Conservation (phyloP, 2,113 vertebrate genomes). For the Channa argus region DNA sequence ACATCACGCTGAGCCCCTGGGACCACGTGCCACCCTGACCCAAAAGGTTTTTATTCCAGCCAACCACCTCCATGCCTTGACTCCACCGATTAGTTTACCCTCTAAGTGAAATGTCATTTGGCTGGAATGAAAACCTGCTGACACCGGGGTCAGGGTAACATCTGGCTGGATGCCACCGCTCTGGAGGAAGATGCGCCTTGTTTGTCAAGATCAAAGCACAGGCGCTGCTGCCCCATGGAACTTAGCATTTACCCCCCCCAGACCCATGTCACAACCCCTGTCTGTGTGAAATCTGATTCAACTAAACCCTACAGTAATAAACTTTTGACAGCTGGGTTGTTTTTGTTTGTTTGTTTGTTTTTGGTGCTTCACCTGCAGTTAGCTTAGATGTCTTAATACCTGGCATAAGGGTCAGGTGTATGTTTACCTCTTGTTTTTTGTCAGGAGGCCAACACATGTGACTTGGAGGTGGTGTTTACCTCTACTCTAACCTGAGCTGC, state of each 20-base stretch:
- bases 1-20: not conserved
- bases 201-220: constrained; percentile 28
- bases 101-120: not conserved
- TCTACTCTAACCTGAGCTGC: constrained; percentile 4
- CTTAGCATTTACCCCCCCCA: constrained; percentile 1
- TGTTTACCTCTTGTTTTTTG: constrained; percentile 46
- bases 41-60: constrained; percentile 19
- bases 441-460: constrained; percentile 49
- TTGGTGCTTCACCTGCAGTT: not conserved
- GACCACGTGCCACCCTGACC: constrained; percentile 23
- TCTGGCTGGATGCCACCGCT: not conserved
- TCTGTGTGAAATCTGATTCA: constrained; percentile 1
- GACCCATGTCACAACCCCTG: constrained; percentile 15
- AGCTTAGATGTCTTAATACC: not conserved
- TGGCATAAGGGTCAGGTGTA: constrained; percentile 38
- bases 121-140: constrained; percentile 7
- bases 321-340: constrained; percentile 3
- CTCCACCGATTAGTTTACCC: constrained; percentile 2
- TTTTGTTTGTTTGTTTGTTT: not conserved
- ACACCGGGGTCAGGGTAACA: not conserved
- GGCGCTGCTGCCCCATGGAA: constrained; percentile 8
- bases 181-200: not conserved
- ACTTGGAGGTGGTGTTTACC: constrained; percentile 46
- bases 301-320: not conserved
- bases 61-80: constrained; percentile 5